Conservation (phyloP, 64 coral and sea anemone species). For the Platygyra sinensis region DNA sequence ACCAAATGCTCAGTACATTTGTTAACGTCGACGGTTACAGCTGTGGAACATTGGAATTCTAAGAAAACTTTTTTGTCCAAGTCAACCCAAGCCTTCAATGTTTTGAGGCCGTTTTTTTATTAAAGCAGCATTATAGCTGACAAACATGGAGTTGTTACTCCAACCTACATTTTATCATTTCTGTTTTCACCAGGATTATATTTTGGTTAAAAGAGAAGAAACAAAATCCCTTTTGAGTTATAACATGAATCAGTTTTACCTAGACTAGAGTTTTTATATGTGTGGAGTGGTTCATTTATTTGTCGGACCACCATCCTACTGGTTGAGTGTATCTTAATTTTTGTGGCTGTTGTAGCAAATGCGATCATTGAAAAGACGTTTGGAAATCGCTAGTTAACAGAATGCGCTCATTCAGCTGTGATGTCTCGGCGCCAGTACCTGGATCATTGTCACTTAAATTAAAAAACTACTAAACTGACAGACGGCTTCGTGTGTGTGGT, state of each 20-base stretch:
- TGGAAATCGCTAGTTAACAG: background rate
- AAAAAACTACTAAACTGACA: background rate
- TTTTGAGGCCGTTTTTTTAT: background rate
- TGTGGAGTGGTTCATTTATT: too few relatives aligned
- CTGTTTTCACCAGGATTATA: background rate
- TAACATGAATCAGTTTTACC: too few relatives aligned
- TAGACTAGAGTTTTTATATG: too few relatives aligned
- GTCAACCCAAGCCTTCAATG: background rate
- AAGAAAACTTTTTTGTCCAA: background rate
- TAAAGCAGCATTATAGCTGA: too few relatives aligned
- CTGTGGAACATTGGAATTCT: background rate
- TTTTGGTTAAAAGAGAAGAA: background rate
- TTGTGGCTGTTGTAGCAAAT: too few relatives aligned
- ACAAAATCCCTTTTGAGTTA: too few relatives aligned
- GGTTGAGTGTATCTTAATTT: too few relatives aligned
- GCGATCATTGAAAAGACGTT: background rate
- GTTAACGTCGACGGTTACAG: background rate
- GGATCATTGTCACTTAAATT: background rate
- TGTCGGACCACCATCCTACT: too few relatives aligned
- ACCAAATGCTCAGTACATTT: background rate
- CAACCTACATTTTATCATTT: background rate
- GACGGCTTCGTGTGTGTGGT: conserved; percentile 15
- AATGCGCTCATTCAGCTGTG: background rate
- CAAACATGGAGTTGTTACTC: background rate
- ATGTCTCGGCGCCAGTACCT: background rate